Evolutionary conservation across 53 echinoderm and acorn worm genomes (phyloP), one percentile per base, ranked within the genome.

Genomic region (Antedon mediterranea): DNA sequence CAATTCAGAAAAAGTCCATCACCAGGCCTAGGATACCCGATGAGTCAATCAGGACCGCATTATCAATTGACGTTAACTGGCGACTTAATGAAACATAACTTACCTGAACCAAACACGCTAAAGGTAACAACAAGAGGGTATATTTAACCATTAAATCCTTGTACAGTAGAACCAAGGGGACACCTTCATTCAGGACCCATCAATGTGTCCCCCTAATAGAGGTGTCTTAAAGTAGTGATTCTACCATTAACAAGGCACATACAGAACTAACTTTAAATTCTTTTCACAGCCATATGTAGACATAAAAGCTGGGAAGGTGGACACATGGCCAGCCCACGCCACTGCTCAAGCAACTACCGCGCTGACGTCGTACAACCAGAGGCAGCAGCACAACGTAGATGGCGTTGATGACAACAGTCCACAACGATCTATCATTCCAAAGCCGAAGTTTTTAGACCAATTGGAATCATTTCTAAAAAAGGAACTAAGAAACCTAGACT

Each of bases 291-390:
- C 97, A 23, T 97, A 84, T 75, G 84, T 97, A 13, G 97, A 97
- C 77, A 97, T 92, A 43, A 89, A 92, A 77, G 87, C 97, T 28
- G 97, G 97, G n/a, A 73, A 75, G 29, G 73, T 97, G 31, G 97
- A 97, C 79, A 89, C 97, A 30, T 97, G 97, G 97, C 97, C 97
- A 6, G 97, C 97, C 72, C 90, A 97, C 34, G 92, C 92, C 34
- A 91, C 97, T 34, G 87, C 91, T 77, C 97, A 90, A 32, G 97
- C 92, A 4, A 87, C 91, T 9, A 74, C 90, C 43, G 80, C 77
- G 28, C 76, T 90, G 14, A 84, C 90, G 23, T 75, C 88, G 31
- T 82, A 83, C 71, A 74, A 82, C 32, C 88, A 75, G 1, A 82
- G 74, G 18, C 41, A 42, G 71, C 71, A 71, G 18, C 81, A 82